Evolutionary conservation across 1,140 invertebrate species (phyloP).

Genomic region (Diabrotica virgifera): DNA sequence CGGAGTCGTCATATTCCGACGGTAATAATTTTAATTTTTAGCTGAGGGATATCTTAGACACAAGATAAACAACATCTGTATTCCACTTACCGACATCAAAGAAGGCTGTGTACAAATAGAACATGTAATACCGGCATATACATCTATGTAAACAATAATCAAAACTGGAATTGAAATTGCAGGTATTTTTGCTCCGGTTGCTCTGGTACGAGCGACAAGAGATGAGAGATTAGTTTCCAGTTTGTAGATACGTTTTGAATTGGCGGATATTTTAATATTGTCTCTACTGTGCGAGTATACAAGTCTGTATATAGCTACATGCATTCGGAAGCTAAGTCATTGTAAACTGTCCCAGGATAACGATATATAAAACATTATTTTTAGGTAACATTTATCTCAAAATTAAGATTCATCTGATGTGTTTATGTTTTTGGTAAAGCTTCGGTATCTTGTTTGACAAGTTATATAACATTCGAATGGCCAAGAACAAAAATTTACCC

Average conservation of each 20-base stretch:
- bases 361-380: too few species aligned
- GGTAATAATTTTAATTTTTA: constrained; percentile 17
- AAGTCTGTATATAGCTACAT: too few species aligned
- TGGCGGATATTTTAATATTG: not conserved
- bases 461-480: too few species aligned
- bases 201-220: not conserved
- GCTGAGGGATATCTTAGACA: constrained; percentile 9
- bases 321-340: too few species aligned
- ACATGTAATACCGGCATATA: constrained; percentile 33
- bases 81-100: constrained; percentile 19
- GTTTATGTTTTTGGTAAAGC: too few species aligned
- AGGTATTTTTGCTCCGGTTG: constrained; percentile 21
- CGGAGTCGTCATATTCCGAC: not conserved
- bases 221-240: not conserved
- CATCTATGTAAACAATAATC: constrained; percentile 41
- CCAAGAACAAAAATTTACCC: too few species aligned
- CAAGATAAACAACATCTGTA: constrained; percentile 19
- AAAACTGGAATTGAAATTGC: constrained; percentile 39
- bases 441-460: too few species aligned
- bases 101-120: constrained; percentile 22
- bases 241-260: not conserved
- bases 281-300: too few species aligned
- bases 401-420: too few species aligned
- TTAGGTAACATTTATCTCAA: too few species aligned
- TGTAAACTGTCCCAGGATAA: too few species aligned